Conservation (phyloP, 2,888 invertebrate species). For the Drosophila antonietae region DNA sequence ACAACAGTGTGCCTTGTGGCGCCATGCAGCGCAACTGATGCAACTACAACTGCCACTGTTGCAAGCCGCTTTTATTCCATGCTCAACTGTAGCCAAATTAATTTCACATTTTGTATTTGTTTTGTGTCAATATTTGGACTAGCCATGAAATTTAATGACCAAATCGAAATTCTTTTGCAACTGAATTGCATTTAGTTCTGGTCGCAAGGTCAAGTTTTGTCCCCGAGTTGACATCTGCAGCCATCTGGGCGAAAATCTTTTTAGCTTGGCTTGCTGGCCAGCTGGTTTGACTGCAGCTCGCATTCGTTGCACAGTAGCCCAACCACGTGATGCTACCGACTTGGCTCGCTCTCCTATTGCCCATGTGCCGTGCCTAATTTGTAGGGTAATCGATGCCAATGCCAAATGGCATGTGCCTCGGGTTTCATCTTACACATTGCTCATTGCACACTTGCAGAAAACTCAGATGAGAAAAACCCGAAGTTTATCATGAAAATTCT, state of each 20-base stretch:
- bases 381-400: slow-evolving; percentile 36
- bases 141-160: slow-evolving; percentile 54
- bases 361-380: slow-evolving; percentile 48
- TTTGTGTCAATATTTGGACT: slow-evolving; percentile 76
- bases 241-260: slow-evolving; percentile 3
- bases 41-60: slow-evolving; percentile 20
- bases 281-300: slow-evolving; percentile 22
- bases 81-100: slow-evolving; percentile 71
- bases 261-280: slow-evolving; percentile 20
- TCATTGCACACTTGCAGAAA: slow-evolving; percentile 1
- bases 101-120: slow-evolving; percentile 67
- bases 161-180: slow-evolving; percentile 6
- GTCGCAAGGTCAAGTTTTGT: slow-evolving; percentile 73
- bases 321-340: slow-evolving; percentile 37
- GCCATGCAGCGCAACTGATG: slow-evolving; percentile 65
- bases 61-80: slow-evolving; percentile 13
- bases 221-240: slow-evolving; percentile 58
- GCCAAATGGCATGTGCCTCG: slow-evolving; percentile 65
- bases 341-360: slow-evolving; percentile 6
- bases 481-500: neutral
- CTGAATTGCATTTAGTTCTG: slow-evolving; percentile 67
- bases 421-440: slow-evolving; percentile 36
- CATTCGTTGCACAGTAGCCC: slow-evolving; percentile 69
- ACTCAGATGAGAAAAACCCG: neutral
- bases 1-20: slow-evolving; percentile 24